Percentiles rank a stretch among this genome's conserved stretches.
phyloP scores from a whole-genome alignment of 1,140 invertebrate genomes.

The Camponotus pennsylvanicus region DNA sequence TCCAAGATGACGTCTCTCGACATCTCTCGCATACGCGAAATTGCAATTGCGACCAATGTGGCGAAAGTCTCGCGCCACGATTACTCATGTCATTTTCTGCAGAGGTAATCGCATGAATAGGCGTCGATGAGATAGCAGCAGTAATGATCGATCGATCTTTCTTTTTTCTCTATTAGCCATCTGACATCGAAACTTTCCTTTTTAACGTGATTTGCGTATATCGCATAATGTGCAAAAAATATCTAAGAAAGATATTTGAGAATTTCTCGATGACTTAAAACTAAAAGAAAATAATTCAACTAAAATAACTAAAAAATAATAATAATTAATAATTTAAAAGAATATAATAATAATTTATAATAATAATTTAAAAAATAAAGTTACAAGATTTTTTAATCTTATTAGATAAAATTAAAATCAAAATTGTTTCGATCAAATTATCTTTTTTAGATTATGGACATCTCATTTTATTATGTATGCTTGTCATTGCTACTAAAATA shows the following conservation, averaged over 20 bases:
- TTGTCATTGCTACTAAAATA: slow-evolving; percentile 1
- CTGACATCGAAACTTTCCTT: neutral
- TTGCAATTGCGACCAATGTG: slow-evolving; percentile 24
- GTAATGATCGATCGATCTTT: neutral
- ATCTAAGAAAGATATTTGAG: neutral
- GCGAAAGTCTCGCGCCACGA: slow-evolving; percentile 53
- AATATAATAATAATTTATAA: too few relatives aligned
- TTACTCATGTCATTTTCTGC: slow-evolving; percentile 1
- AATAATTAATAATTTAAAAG: too few relatives aligned
- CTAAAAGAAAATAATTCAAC: neutral
- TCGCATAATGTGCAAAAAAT: neutral
- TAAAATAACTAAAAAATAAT: neutral
- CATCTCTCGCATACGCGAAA: slow-evolving; percentile 23
- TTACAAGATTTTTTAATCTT: neutral
- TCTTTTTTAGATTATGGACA: neutral
- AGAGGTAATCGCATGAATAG: neutral
- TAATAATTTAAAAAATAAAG: neutral
- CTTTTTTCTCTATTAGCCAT: neutral
- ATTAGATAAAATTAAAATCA: slow-evolving; percentile 2
- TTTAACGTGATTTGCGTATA: neutral
- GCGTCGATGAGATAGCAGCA: slow-evolving; percentile 43
- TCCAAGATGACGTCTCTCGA: slow-evolving; percentile 3
- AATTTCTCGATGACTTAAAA: neutral
- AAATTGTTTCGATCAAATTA: slow-evolving; percentile 14
- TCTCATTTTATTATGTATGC: slow-evolving; percentile 1